Evolutionary conservation across 1,140 invertebrate species (phyloP).

Genomic region (Aphelinus atriplicis): DNA sequence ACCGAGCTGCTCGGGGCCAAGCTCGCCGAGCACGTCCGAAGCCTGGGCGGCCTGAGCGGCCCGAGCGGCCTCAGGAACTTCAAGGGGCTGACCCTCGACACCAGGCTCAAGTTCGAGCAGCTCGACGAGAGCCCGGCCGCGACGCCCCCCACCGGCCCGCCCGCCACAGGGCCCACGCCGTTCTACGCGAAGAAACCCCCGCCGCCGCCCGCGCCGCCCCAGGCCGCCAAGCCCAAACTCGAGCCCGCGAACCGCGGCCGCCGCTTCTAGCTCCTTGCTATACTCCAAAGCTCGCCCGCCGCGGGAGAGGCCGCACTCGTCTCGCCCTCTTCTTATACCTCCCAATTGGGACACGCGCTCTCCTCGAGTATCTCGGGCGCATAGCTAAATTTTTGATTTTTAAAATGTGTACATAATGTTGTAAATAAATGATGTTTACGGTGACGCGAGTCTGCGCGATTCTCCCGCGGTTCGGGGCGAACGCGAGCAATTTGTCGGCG

Average conservation of each 20-base stretch:
- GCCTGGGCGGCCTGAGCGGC: too few relatives aligned
- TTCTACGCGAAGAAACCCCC: slow-evolving; percentile 64
- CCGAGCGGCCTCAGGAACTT: slow-evolving; percentile 48
- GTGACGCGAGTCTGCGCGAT: too few relatives aligned
- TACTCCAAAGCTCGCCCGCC: too few relatives aligned
- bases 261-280: not conserved
- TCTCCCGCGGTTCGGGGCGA: too few relatives aligned
- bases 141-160: slow-evolving; percentile 45
- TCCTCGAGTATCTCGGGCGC: too few relatives aligned
- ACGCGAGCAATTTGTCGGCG: too few relatives aligned
- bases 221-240: slow-evolving; percentile 56
- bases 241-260: not conserved
- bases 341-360: too few relatives aligned
- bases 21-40: slow-evolving; percentile 49
- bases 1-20: slow-evolving; percentile 46
- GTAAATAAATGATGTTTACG: too few relatives aligned
- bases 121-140: slow-evolving; percentile 46
- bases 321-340: too few relatives aligned
- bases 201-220: slow-evolving; percentile 57
- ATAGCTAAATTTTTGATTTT: too few relatives aligned
- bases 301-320: too few relatives aligned
- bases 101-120: slow-evolving; percentile 47
- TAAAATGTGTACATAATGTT: too few relatives aligned
- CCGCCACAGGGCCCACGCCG: slow-evolving; percentile 42
- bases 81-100: slow-evolving; percentile 62